These are phyloP conservation scores for Agrochola lota DNA, from an alignment of 2,888 invertebrate species.

Conservation along the genomic window DNA sequence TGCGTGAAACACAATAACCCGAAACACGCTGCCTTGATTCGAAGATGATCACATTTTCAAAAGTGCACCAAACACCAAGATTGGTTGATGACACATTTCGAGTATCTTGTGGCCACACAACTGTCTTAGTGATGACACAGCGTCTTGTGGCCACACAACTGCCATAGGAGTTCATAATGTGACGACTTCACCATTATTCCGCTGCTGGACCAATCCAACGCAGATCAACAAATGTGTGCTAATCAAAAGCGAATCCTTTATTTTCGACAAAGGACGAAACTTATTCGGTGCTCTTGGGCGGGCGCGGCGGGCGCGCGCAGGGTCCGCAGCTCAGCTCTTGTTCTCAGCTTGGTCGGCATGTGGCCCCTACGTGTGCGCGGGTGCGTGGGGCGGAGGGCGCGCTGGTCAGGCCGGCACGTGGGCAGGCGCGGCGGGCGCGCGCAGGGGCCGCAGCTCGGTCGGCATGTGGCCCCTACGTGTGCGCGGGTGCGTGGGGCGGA, in stretches of 20 bases:
- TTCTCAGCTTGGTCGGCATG: not conserved
- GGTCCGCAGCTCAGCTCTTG: too few species aligned
- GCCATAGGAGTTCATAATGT: not conserved
- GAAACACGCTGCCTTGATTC: not conserved
- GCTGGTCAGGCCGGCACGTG: conserved; percentile 71
- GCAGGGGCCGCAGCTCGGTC: conserved; percentile 81
- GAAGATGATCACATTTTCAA: not conserved
- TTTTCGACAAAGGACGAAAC: not conserved
- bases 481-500: not conserved
- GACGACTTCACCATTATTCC: not conserved
- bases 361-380: conserved; percentile 1
- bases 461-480: conserved; percentile 2
- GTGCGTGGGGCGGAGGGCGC: not conserved
- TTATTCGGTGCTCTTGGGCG: not conserved
- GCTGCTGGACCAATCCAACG: not conserved
- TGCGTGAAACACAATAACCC: not conserved
- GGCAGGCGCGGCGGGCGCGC: conserved; percentile 54
- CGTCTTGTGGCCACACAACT: not conserved
- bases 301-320: too few species aligned
- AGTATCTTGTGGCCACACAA: not conserved
- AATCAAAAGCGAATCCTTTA: not conserved
- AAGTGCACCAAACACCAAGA: conserved; percentile 2
- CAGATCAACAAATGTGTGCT: not conserved
- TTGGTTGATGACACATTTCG: not conserved
- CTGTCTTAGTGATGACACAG: not conserved